Evolutionary conservation across 2,113 vertebrate species (phyloP).

Genomic region (Sapajus apella): DNA sequence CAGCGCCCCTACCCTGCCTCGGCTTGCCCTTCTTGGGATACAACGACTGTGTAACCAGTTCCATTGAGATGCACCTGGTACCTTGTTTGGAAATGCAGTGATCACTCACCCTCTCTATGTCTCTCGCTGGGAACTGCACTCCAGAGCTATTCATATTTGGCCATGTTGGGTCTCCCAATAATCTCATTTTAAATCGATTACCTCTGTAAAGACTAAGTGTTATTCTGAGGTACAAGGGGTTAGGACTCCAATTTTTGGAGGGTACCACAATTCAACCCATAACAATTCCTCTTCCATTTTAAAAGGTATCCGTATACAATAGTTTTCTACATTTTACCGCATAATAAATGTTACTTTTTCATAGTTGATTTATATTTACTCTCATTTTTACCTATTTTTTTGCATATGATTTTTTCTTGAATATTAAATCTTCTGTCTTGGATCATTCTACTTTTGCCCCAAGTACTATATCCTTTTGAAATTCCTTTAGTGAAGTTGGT

Average conservation of each 20-base stretch:
- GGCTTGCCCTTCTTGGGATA: too few relatives aligned
- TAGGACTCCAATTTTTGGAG: background rate
- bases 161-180: background rate
- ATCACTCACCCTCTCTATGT: too few relatives aligned
- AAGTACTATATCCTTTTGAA: background rate
- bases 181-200: background rate
- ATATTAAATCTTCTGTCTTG: background rate
- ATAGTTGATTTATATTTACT: background rate
- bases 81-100: too few relatives aligned
- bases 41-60: too few relatives aligned
- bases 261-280: background rate
- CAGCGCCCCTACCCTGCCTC: too few relatives aligned
- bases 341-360: background rate
- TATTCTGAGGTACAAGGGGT: background rate
- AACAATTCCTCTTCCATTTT: background rate
- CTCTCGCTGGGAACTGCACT: too few relatives aligned
- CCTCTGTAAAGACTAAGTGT: background rate
- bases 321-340: background rate
- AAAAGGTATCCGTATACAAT: background rate
- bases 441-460: background rate
- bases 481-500: background rate
- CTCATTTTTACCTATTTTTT: background rate
- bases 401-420: background rate
- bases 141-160: too few relatives aligned
- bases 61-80: too few relatives aligned